phyloP scores from a whole-genome alignment of 2,113 vertebrate species.

The Onychostoma macrolepis region DNA sequence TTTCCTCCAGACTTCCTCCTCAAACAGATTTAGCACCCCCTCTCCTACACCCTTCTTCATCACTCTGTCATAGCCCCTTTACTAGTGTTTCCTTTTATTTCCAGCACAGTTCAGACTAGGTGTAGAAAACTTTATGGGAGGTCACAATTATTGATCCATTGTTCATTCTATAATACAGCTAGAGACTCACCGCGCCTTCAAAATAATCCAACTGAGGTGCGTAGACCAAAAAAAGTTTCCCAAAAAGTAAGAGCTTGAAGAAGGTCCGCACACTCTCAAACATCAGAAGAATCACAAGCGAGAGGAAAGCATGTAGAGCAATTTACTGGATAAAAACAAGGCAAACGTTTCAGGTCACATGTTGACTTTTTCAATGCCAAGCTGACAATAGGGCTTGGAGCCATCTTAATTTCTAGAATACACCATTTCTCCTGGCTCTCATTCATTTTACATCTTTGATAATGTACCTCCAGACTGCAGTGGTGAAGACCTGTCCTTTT shows the following conservation, averaged over 20 bases:
- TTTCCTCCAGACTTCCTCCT: slow-evolving; percentile 83
- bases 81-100: slow-evolving; percentile 62
- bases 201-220: too few species aligned
- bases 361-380: too few species aligned
- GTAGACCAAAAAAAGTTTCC: too few species aligned
- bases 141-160: neutral
- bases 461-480: slow-evolving; percentile 75
- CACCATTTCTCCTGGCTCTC: slow-evolving; percentile 9
- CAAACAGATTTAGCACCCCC: slow-evolving; percentile 74
- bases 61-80: slow-evolving; percentile 69
- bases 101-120: slow-evolving; percentile 48
- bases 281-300: too few species aligned
- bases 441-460: slow-evolving; percentile 55
- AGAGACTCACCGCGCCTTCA: too few species aligned
- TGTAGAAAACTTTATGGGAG: slow-evolving; percentile 28
- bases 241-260: too few species aligned
- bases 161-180: too few species aligned
- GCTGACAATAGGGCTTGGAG: too few species aligned
- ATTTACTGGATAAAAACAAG: too few species aligned
- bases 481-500: slow-evolving; percentile 83
- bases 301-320: too few species aligned
- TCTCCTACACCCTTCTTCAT: slow-evolving; percentile 68
- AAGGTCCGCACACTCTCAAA: too few species aligned
- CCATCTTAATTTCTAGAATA: neutral
- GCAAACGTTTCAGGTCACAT: too few species aligned